Conservation (phyloP, 1,140 invertebrate species). For the Aphis craccivora region DNA sequence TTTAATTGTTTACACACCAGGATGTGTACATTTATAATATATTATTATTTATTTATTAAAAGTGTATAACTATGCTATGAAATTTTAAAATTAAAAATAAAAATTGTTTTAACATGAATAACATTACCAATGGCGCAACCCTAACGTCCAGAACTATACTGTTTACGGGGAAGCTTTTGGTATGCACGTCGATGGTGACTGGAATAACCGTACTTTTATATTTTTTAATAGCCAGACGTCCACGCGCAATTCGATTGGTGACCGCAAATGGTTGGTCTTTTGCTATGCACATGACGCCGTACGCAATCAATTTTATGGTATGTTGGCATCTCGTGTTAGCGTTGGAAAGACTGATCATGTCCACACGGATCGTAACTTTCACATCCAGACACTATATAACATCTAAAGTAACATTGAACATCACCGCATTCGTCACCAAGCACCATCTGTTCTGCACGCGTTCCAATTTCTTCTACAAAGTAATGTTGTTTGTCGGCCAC, state of each 20-base stretch:
- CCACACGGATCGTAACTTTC: neutral
- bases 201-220: neutral
- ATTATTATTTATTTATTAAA: conserved; percentile 9
- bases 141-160: neutral
- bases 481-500: neutral
- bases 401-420: neutral
- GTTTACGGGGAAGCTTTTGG: neutral
- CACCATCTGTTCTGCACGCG: neutral
- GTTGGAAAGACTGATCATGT: neutral
- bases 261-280: neutral
- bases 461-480: neutral
- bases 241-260: neutral
- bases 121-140: neutral
- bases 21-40: neutral
- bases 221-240: neutral
- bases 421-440: neutral
- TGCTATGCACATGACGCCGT: neutral
- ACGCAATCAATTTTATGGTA: neutral
- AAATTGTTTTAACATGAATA: conserved; percentile 7
- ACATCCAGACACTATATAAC: neutral
- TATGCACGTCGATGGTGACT: neutral
- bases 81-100: conserved; percentile 6
- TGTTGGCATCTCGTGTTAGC: conserved; percentile 4
- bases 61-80: neutral
- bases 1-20: neutral